A percentile compares a stretch with the other conserved stretches of the same genome.
Evolutionary conservation across 1,140 invertebrate genomes (phyloP).

Genomic region (Aphaenogaster floridana): DNA sequence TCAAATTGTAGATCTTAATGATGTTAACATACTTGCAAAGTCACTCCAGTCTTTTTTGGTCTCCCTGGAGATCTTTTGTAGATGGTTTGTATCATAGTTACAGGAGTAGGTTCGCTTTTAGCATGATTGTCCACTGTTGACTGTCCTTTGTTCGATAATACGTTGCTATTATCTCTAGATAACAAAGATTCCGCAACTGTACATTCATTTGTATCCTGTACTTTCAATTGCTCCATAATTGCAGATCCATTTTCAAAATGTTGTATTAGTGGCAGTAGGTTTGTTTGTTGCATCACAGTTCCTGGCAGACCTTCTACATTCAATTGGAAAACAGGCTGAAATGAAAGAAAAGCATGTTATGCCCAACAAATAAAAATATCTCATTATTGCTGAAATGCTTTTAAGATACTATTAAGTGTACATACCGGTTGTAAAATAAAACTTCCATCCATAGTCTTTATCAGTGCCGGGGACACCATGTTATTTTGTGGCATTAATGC

Average conservation of each 20-base stretch:
- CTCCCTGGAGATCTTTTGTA: conserved; percentile 74
- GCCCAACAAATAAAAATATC: background rate
- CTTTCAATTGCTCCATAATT: conserved; percentile 17
- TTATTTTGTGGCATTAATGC: conserved; percentile 74
- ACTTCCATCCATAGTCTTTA: conserved; percentile 69
- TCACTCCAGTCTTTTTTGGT: conserved; percentile 74
- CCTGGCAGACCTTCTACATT: conserved; percentile 65
- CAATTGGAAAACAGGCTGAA: conserved; percentile 77
- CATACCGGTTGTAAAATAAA: conserved; percentile 67
- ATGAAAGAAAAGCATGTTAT: background rate
- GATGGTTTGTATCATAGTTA: background rate
- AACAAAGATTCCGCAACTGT: background rate
- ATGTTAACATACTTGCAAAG: conserved; percentile 58
- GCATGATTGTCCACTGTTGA: background rate
- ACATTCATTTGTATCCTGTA: conserved; percentile 12
- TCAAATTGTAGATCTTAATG: background rate
- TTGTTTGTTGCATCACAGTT: conserved; percentile 51
- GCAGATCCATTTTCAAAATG: conserved; percentile 19
- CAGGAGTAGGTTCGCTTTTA: background rate
- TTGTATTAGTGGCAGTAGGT: conserved; percentile 45
- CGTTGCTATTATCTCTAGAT: background rate
- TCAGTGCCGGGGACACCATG: conserved; percentile 37
- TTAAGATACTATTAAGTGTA: conserved; percentile 17
- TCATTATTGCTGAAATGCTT: background rate
- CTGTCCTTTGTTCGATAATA: conserved; percentile 17